Percentiles rank a stretch among this genome's conserved stretches.
Conservation (phyloP, 2,797 vertebrate genomes). For the Naso thynnoides region DNA sequence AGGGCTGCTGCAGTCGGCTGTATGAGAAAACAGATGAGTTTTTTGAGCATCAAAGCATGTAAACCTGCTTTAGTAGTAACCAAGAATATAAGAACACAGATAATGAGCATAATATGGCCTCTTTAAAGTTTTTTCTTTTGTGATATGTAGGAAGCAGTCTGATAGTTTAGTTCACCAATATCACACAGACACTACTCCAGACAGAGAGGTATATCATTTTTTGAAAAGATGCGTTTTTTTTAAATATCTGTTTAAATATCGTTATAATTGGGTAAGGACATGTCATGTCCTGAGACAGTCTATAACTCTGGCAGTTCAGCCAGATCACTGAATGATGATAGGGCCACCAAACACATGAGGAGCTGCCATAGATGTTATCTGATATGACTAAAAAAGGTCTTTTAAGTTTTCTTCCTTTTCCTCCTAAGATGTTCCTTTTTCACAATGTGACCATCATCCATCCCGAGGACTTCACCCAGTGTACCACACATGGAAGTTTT, state of each 20-base stretch:
- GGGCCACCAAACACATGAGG: neutral
- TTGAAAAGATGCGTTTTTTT: too few relatives aligned
- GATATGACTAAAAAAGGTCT: neutral
- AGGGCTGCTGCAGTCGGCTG: too few relatives aligned
- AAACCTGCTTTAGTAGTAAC: too few relatives aligned
- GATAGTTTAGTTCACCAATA: too few relatives aligned
- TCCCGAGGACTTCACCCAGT: constrained; percentile 90
- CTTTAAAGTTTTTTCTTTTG: too few relatives aligned
- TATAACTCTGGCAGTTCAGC: neutral
- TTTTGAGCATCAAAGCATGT: too few relatives aligned
- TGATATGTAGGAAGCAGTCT: too few relatives aligned
- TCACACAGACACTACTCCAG: neutral
- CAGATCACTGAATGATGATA: neutral
- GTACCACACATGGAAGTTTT: constrained; percentile 89
- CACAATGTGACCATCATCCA: constrained; percentile 84
- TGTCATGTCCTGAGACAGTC: neutral
- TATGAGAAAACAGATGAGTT: too few relatives aligned
- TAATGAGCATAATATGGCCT: too few relatives aligned
- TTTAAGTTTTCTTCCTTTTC: constrained; percentile 8
- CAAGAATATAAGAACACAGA: too few relatives aligned
- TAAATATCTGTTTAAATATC: too few relatives aligned
- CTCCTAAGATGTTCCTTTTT: constrained; percentile 87
- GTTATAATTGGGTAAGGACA: neutral
- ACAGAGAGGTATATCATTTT: too few relatives aligned
- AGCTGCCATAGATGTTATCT: neutral